Evolutionary conservation across 2,113 vertebrate species (phyloP).

Genomic region (Podarcis raffonei): DNA sequence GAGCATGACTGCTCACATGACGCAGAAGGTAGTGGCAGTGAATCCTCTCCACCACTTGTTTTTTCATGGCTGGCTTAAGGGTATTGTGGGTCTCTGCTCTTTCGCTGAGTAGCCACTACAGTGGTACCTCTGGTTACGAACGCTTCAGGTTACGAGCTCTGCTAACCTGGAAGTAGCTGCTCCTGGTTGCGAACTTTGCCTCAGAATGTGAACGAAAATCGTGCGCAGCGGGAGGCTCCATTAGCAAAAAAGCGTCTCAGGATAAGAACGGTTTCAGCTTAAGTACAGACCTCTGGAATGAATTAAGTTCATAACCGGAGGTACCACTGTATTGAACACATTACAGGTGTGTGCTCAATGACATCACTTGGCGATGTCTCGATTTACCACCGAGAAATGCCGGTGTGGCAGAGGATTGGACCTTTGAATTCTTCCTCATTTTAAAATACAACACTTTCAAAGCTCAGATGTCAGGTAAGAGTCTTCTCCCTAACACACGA

Average conservation of each 20-base stretch:
- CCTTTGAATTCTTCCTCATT: neutral
- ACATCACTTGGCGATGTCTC: neutral
- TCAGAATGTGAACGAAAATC: too few relatives aligned
- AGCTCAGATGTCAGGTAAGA: neutral
- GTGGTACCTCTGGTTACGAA: too few relatives aligned
- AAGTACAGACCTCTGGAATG: too few relatives aligned
- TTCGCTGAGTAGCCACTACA: neutral
- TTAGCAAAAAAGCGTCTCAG: too few relatives aligned
- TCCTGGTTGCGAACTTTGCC: too few relatives aligned
- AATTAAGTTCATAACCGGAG: too few relatives aligned
- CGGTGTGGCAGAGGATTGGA: neutral
- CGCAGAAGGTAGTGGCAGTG: slow-evolving; percentile 81
- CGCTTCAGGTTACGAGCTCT: too few relatives aligned
- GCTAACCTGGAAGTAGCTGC: too few relatives aligned
- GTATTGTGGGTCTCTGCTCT: neutral
- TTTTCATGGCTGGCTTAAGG: neutral
- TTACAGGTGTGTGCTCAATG: neutral
- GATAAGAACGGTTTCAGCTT: too few relatives aligned
- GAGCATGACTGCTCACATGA: slow-evolving; percentile 86
- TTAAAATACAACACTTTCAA: neutral
- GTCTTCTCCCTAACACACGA: neutral
- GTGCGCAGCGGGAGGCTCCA: too few relatives aligned
- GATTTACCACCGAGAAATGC: neutral
- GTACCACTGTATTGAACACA: neutral
- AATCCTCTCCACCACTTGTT: neutral